Base-by-base conservation (phyloP, 2,113 vertebrate genomes). In the Sturnus vulgaris region DNA sequence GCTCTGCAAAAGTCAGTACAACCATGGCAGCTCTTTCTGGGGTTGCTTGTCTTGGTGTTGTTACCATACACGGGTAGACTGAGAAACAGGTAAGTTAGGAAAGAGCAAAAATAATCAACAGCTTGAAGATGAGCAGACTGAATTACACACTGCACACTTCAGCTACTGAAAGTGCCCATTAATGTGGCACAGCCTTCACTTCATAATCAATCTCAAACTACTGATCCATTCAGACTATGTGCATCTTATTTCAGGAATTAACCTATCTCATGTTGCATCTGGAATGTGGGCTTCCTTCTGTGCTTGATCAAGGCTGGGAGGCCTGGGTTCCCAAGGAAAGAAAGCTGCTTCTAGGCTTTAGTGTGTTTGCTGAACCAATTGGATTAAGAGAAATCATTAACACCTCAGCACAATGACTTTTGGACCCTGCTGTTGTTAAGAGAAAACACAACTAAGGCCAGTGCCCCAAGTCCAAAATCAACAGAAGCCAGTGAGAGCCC, bases 301-400 rank as follows among this genome's bases (percentile, higher is more conserved):
- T 61, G 22, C 24, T 28, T 57, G 27, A 64, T 47, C n/a, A 46
- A 69, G 50, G 15, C 19, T 75, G 59, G n/a, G 39, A 93, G 15
- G 39, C 18, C 39, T 46, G 21, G 21, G 8, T 21, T 83, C 63
- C 37, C 40, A 50, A 30, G n/a, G 42, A 61, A 70, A 81, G 42
- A 47, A 86, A 79, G 52, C 19, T 87, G 53, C 30, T 70, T 88
- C 55, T 71, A 90, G 42, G 24, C 49, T 91, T 88, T 39, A 68
- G 31, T 52, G 22, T 17, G 37, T 82, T 84, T 86, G 52, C 33
- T 79, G 65, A 89, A 79, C 3, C 23, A 71, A 5, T 13, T 71
- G 31, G 30, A 64, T 68, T 83, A 88, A 89, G 37, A 63, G 23
- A 70, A 83, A 88, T 77, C 68, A 82, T 92, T 92, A 86, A 78